These are phyloP conservation scores for Isichthys henryi DNA, from an alignment of 2,113 vertebrate species.

Conservation along the genomic window DNA sequence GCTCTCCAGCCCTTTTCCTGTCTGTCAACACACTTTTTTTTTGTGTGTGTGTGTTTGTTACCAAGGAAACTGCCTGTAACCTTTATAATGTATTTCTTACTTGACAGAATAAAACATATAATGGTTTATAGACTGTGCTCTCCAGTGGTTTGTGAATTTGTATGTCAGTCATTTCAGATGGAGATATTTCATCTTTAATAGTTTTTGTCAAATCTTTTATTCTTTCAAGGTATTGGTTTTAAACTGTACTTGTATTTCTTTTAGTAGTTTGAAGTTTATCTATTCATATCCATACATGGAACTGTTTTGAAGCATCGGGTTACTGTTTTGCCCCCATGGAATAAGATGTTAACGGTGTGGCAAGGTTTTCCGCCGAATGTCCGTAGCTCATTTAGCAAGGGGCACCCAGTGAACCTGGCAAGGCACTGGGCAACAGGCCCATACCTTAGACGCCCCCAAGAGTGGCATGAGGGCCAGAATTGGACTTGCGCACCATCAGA, in stretches of 20 bases:
- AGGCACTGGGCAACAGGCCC: neutral
- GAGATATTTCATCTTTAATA: neutral
- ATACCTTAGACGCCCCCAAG: neutral
- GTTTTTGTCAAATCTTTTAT: neutral
- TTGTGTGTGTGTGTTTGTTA: neutral
- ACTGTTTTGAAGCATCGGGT: neutral
- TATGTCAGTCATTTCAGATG: neutral
- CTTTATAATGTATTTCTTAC: conserved; percentile 6
- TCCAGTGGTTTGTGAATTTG: neutral
- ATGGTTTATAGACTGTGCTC: conserved; percentile 17
- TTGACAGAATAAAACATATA: conserved; percentile 9
- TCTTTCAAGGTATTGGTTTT: neutral
- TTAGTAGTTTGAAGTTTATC: neutral
- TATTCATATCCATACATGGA: neutral
- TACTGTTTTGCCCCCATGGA: neutral
- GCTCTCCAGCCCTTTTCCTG: neutral
- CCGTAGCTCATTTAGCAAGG: neutral
- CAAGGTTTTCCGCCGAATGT: neutral
- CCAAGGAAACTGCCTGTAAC: conserved; percentile 19
- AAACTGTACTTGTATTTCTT: neutral
- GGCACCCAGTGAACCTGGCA: neutral
- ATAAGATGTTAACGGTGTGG: neutral
- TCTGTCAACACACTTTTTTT: neutral
- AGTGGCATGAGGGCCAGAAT: neutral
- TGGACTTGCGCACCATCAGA: neutral